Conservation (phyloP, 2,888 invertebrate genomes). For the Melipona bicolor region DNA sequence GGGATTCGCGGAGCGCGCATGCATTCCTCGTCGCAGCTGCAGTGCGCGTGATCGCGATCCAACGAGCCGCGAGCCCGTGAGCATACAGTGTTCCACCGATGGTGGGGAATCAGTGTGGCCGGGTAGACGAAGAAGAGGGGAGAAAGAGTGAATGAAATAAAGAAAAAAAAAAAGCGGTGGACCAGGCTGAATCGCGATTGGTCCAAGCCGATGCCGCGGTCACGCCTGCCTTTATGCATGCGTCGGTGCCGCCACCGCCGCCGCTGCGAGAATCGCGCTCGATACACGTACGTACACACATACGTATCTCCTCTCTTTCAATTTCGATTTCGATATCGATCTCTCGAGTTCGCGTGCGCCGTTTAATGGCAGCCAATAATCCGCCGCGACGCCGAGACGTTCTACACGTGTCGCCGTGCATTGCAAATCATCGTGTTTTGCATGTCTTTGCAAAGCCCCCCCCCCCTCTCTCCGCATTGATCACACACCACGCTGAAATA, state of each 20-base stretch:
- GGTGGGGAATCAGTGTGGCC: conserved; percentile 34
- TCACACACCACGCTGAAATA: neutral
- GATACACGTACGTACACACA: neutral
- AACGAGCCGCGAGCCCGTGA: conserved; percentile 48
- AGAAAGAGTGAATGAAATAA: conserved; percentile 63
- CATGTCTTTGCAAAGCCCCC: neutral
- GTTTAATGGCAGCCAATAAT: conserved; percentile 19
- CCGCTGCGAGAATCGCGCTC: neutral
- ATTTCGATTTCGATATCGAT: conserved; percentile 22
- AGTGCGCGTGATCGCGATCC: conserved; percentile 73
- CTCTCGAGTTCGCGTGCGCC: neutral
- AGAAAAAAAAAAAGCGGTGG: conserved; percentile 64
- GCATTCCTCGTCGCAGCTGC: conserved; percentile 56
- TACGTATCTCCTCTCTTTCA: neutral
- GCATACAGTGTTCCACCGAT: conserved; percentile 8
- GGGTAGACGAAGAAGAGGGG: conserved; percentile 31
- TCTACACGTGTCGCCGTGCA: neutral
- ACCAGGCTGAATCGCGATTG: conserved; percentile 74
- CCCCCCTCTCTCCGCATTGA: no score
- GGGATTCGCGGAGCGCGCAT: conserved; percentile 60
- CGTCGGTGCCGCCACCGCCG: conserved; percentile 15
- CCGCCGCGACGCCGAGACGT: neutral
- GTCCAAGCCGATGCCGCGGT: conserved; percentile 70
- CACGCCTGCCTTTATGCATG: conserved; percentile 78
- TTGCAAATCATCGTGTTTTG: neutral